Conservation (phyloP, 1,140 invertebrate species). For the Drosophila kikkawai region DNA sequence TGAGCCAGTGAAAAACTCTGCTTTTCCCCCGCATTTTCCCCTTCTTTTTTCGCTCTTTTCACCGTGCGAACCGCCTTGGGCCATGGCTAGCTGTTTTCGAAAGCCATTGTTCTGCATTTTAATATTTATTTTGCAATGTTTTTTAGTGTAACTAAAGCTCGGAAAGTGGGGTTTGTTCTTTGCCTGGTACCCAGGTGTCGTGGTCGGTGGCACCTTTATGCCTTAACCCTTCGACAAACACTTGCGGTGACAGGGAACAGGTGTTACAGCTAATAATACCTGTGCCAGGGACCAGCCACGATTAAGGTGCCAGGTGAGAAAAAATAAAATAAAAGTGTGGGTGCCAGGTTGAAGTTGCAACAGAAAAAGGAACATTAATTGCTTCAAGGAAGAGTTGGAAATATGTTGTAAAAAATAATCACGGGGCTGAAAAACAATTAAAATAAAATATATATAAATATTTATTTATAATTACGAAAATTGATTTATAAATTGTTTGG, state of each 20-base stretch:
- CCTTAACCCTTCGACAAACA: conserved; percentile 30
- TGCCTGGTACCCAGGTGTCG: conserved; percentile 36
- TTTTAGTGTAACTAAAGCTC: conserved; percentile 14
- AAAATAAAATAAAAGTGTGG: neutral
- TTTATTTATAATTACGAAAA: no score
- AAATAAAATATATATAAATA: neutral
- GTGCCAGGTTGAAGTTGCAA: neutral
- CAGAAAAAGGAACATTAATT: conserved; percentile 1
- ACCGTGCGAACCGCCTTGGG: conserved; percentile 33
- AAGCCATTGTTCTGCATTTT: conserved; percentile 35
- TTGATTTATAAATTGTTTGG: no score
- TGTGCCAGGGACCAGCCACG: neutral
- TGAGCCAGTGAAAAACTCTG: neutral
- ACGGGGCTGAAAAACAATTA: neutral
- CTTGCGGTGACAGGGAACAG: conserved; percentile 34
- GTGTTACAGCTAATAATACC: conserved; percentile 32
- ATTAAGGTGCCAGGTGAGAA: conserved; percentile 8
- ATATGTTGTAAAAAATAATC: neutral
- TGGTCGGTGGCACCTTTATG: conserved; percentile 12
- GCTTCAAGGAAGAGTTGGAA: no score
- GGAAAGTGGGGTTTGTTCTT: conserved; percentile 12
- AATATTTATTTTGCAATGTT: conserved; percentile 25
- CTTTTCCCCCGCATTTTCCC: conserved; percentile 1
- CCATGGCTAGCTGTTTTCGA: conserved; percentile 23
- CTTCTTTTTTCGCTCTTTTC: neutral